Conservation (phyloP, 1,140 invertebrate genomes). For the Asbolus verrucosus region DNA sequence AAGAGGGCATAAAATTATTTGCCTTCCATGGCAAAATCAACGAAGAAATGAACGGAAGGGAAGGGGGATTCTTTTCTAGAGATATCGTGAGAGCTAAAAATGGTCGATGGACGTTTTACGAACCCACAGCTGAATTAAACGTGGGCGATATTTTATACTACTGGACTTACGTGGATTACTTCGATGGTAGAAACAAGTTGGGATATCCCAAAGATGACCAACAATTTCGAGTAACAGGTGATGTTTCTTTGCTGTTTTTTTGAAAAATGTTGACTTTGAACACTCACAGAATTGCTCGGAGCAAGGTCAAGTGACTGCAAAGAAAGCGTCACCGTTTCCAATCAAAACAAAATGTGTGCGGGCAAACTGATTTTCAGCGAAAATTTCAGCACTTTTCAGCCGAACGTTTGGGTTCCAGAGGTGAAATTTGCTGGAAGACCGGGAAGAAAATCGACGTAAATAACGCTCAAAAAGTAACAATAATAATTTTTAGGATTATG, state of each 20-base stretch:
- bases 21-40: slow-evolving; percentile 82
- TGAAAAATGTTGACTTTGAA: no score
- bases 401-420: slow-evolving; percentile 65
- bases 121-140: slow-evolving; percentile 72
- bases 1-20: slow-evolving; percentile 77
- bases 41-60: slow-evolving; percentile 77
- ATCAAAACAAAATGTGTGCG: slow-evolving; percentile 58
- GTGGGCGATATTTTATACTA: slow-evolving; percentile 77
- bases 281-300: no score
- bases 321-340: no score
- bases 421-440: slow-evolving; percentile 66
- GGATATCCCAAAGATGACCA: slow-evolving; percentile 75
- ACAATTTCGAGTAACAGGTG: slow-evolving; percentile 63
- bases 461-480: slow-evolving; percentile 29
- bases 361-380: slow-evolving; percentile 63
- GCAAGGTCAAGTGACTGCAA: no score
- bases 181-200: slow-evolving; percentile 68
- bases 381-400: slow-evolving; percentile 55
- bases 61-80: slow-evolving; percentile 76
- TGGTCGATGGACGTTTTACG: slow-evolving; percentile 77
- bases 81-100: slow-evolving; percentile 75
- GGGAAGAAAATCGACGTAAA: slow-evolving; percentile 8
- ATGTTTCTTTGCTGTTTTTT: no score
- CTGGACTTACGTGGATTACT: slow-evolving; percentile 80
- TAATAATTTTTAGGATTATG: slow-evolving; percentile 71